These are phyloP conservation scores for Aeoliscus strigatus DNA, from an alignment of 2,797 vertebrate species.

Conservation along the genomic window DNA sequence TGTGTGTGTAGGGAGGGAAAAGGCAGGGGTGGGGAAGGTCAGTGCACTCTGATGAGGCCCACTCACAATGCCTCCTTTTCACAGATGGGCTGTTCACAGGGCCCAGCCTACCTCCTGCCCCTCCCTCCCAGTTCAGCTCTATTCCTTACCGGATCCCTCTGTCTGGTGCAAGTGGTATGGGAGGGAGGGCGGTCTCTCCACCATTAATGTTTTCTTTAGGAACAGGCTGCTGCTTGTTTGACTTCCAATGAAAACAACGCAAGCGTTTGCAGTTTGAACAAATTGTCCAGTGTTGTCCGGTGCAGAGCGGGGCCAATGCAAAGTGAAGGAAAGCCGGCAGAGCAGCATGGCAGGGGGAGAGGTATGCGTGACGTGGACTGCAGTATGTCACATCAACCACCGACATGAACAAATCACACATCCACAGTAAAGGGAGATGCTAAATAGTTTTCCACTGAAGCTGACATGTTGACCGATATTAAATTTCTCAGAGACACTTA, in stretches of 20 bases:
- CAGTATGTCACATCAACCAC: conserved; percentile 2
- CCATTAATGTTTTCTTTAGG: conserved; percentile 77
- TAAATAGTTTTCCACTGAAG: no score
- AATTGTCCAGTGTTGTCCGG: conserved; percentile 73
- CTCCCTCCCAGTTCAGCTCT: conserved; percentile 50
- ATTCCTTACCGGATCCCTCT: conserved; percentile 65
- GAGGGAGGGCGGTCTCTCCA: conserved; percentile 35
- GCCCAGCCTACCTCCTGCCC: conserved; percentile 50
- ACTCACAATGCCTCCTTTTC: conserved; percentile 70
- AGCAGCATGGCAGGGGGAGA: neutral
- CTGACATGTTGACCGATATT: no score
- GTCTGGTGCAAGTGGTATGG: conserved; percentile 49
- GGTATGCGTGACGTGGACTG: neutral
- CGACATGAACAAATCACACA: no score
- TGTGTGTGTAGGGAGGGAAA: conserved; percentile 22
- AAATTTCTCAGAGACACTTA: no score
- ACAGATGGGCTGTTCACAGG: conserved; percentile 56
- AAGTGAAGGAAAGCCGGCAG: conserved; percentile 17
- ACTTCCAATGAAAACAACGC: conserved; percentile 71
- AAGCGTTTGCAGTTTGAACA: conserved; percentile 70
- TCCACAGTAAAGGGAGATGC: neutral
- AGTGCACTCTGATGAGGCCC: conserved; percentile 51
- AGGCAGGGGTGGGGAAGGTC: conserved; percentile 26
- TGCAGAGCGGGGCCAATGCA: conserved; percentile 20
- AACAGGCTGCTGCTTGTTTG: conserved; percentile 79